These are phyloP conservation scores for Porites divaricata DNA, from an alignment of 92 coral and sea anemone genomes.

Conservation along the genomic window DNA sequence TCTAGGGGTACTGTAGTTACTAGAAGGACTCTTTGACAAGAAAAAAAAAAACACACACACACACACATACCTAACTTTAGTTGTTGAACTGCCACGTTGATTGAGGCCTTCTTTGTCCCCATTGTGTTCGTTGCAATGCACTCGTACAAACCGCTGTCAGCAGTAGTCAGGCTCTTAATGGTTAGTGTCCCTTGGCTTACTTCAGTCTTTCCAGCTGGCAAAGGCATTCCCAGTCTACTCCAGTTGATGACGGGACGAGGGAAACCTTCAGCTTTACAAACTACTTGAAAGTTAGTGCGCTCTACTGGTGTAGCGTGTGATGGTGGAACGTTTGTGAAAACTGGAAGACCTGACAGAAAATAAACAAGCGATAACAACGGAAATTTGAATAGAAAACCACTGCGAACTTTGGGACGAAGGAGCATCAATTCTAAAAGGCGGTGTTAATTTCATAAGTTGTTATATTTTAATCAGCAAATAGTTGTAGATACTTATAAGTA, in stretches of 20 bases:
- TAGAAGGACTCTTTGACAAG: no score
- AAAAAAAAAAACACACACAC: no score
- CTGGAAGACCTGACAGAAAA: background rate
- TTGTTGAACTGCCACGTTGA: conserved; percentile 8
- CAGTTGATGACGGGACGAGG: conserved; percentile 2
- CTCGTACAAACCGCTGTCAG: conserved; percentile 18
- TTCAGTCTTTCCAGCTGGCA: background rate
- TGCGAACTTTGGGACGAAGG: no score
- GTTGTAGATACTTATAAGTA: no score
- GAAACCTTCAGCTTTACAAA: conserved; percentile 6
- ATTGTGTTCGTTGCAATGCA: conserved; percentile 12
- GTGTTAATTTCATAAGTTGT: no score
- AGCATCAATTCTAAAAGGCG: no score
- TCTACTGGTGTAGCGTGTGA: background rate
- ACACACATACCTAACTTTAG: no score
- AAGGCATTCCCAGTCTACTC: background rate
- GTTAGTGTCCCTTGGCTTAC: background rate
- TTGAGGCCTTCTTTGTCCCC: background rate
- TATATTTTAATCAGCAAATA: no score
- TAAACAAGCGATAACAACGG: no score
- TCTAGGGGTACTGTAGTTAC: no score
- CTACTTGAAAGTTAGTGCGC: background rate
- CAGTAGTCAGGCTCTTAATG: background rate
- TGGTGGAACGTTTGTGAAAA: background rate
- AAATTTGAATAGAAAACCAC: no score